Conservation (phyloP, 1,140 invertebrate species). For the Hesperophylax magnus region DNA sequence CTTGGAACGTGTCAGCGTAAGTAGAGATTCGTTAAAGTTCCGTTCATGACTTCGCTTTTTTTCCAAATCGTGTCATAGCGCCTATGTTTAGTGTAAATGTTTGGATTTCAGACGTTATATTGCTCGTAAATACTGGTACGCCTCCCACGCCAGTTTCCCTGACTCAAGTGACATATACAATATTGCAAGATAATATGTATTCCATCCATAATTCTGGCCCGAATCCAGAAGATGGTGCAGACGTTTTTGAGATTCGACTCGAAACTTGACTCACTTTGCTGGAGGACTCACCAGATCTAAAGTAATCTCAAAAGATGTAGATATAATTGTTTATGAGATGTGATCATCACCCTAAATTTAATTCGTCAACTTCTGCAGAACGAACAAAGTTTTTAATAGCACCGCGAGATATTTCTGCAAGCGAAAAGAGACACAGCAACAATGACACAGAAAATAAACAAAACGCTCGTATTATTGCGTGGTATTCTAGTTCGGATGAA, state of each 20-base stretch:
- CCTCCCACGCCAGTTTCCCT: neutral
- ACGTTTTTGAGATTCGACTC: conserved; percentile 1
- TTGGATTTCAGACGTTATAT: neutral
- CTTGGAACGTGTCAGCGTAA: no score
- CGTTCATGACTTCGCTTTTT: neutral
- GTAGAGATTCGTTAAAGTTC: neutral
- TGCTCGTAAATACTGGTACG: neutral
- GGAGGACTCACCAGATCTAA: neutral
- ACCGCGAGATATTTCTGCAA: no score
- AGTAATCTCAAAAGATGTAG: neutral
- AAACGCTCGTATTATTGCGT: no score
- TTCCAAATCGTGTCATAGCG: neutral
- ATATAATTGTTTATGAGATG: no score
- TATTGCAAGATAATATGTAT: neutral
- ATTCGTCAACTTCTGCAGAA: no score
- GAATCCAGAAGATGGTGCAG: neutral
- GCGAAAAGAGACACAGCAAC: no score
- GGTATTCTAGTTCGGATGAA: no score
- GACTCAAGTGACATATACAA: neutral
- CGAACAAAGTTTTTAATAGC: no score
- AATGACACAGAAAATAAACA: no score
- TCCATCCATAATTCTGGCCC: neutral
- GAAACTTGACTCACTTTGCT: neutral
- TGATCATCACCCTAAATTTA: no score
- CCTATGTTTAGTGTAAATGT: neutral